phyloP scores from a whole-genome alignment of 2,888 invertebrate species.

The Melinaea marsaeus region DNA sequence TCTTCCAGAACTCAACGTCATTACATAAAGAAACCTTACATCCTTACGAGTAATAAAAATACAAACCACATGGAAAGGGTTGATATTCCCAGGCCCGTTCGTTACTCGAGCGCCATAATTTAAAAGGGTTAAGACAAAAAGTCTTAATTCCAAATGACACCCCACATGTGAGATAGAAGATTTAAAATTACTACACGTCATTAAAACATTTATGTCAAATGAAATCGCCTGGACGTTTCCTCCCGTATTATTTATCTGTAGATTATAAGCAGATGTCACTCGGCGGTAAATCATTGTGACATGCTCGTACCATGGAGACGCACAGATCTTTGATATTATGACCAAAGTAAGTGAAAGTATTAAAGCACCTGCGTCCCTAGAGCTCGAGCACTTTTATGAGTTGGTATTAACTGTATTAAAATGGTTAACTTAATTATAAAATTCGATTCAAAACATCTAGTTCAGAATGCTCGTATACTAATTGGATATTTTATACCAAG shows the following conservation, averaged over 20 bases:
- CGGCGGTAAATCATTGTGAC: constrained; percentile 64
- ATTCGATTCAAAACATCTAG: neutral
- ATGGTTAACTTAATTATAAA: neutral
- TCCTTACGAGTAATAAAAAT: constrained; percentile 1
- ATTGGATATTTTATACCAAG: constrained; percentile 30
- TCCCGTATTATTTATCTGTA: constrained; percentile 55
- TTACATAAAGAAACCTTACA: neutral
- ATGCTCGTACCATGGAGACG: constrained; percentile 25
- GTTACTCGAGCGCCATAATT: constrained; percentile 64
- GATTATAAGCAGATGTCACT: constrained; percentile 72
- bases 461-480: constrained; percentile 18
- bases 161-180: constrained; percentile 51
- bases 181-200: constrained; percentile 47
- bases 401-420: constrained; percentile 21
- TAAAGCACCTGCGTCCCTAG: no score
- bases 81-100: constrained; percentile 60
- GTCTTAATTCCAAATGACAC: constrained; percentile 56
- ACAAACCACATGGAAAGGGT: constrained; percentile 34
- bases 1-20: neutral
- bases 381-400: constrained; percentile 9
- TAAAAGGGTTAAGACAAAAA: constrained; percentile 71
- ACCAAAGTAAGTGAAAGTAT: neutral
- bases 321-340: constrained; percentile 19
- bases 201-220: constrained; percentile 62
- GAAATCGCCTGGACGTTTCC: constrained; percentile 59